These are phyloP conservation scores for Monodelphis domestica DNA, from an alignment of 2,797 vertebrate genomes.

Conservation along the genomic window DNA sequence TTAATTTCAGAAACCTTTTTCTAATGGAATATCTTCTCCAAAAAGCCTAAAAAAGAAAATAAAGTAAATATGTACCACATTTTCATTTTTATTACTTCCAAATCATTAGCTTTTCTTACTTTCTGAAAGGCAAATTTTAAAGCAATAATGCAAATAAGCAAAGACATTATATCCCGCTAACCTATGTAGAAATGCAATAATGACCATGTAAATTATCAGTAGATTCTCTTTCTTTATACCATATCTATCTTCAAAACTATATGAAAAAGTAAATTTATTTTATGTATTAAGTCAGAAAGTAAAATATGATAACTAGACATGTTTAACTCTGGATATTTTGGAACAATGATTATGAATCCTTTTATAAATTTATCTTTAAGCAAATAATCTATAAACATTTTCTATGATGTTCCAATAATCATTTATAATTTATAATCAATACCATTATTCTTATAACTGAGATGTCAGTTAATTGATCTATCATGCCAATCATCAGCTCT, in stretches of 20 bases:
- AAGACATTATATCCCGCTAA: neutral
- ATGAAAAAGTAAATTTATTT: neutral
- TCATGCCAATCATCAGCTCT: neutral
- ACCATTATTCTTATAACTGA: neutral
- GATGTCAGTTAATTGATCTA: neutral
- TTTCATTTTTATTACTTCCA: neutral
- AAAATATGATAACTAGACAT: neutral
- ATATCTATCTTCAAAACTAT: neutral
- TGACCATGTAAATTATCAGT: neutral
- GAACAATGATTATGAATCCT: neutral
- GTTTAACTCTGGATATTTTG: neutral
- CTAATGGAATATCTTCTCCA: constrained; percentile 88
- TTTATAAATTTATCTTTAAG: neutral
- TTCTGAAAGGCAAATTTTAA: neutral
- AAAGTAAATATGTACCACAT: neutral
- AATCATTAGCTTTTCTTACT: neutral
- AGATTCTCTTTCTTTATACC: neutral
- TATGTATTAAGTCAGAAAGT: neutral
- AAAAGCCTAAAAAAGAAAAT: constrained; percentile 82
- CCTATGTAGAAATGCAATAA: neutral
- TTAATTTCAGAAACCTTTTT: constrained; percentile 85
- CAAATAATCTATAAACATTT: neutral
- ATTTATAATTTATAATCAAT: neutral
- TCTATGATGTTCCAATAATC: neutral
- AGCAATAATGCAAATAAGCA: neutral